Base-by-base conservation (phyloP, 2,797 vertebrate species). In the Uromys caudimaculatus region DNA sequence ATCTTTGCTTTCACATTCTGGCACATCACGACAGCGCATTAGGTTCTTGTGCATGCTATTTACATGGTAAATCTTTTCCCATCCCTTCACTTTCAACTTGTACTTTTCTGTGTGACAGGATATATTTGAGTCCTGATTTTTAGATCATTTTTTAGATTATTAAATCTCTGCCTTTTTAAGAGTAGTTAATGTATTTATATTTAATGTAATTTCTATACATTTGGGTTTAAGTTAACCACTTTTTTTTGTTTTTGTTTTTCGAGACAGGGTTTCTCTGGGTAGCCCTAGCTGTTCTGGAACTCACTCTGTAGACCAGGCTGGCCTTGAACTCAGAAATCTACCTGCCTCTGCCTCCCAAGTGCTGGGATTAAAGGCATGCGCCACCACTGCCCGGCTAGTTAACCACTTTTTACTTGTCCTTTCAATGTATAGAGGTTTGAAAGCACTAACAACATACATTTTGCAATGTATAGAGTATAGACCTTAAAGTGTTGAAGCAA, bases 81-180 rank as follows among this genome's bases (percentile, higher is more conserved):
- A 64, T 69, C 0, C 27, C 75, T 93, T 95, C 54, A 50, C 52
- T 90, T 90, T 69, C 14, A 47, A 76, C n/a, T 11, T 91, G 8
- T n/a, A 76, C 88, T 64, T 84, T 95, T 83, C 67, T 81, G 32
- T 44, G 6, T 54, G 60, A 77, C 9, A 90, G 58, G 64, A 92
- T 76, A 85, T 64, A 64, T 2, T 14, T 82, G 27, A 41, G 87
- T 67, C 44, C 84, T 93, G 41, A 81, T 24, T 96, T 96, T 95
- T 71, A 94, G 50, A 94, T 62, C 14, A 90, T 2, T 83, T 24
- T 47, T 76, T 76, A 47, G 41, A 47, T 16, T 47, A 76, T 27
- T 47, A 76, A 60, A 95, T 92, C 73, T 88, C 60, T 96, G 32
- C 24, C 75, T 89, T 95, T 91, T 83, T 8, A 94, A 79, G 24